Evolutionary conservation across 1,140 invertebrate species (phyloP).

Genomic region (Cherax destructor): DNA sequence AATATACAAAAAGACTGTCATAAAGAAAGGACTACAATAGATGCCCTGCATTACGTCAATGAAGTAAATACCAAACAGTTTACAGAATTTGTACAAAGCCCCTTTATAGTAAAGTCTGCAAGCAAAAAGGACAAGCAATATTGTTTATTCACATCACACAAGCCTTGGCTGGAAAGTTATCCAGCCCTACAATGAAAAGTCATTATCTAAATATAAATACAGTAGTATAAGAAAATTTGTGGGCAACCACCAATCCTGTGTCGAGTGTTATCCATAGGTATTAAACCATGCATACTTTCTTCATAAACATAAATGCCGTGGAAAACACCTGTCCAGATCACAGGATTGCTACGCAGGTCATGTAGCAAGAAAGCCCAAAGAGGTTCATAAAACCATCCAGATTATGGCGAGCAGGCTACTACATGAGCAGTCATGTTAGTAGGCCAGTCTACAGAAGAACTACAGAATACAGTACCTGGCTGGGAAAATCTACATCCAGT

Average conservation of each 20-base stretch:
- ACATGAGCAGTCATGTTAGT: conserved; percentile 4
- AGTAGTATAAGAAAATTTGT: background rate
- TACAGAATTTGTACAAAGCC: conserved; percentile 72
- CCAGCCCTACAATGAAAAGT: conserved; percentile 54
- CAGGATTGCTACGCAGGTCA: conserved; percentile 25
- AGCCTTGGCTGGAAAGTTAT: conserved; percentile 46
- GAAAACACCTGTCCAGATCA: conserved; percentile 5
- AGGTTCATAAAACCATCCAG: conserved; percentile 19
- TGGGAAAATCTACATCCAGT: conserved; percentile 4
- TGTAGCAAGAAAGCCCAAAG: conserved; percentile 27
- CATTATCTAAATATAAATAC: conserved; percentile 25
- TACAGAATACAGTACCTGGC: background rate
- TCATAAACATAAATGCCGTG: background rate
- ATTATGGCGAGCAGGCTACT: conserved; percentile 1
- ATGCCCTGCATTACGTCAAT: conserved; percentile 72
- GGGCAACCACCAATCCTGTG: conserved; percentile 19
- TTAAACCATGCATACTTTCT: conserved; percentile 26
- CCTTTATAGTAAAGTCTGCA: conserved; percentile 73
- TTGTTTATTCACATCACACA: conserved; percentile 56
- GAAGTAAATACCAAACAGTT: conserved; percentile 72
- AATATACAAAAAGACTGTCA: conserved; percentile 39
- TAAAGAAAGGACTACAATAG: conserved; percentile 69
- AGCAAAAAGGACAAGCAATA: conserved; percentile 67
- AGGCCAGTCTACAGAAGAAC: conserved; percentile 25
- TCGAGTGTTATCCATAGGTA: conserved; percentile 2